Evolutionary conservation across 2,113 vertebrate species (phyloP), one percentile per base, ranked within the genome.

Genomic region (Helogale parvula): DNA sequence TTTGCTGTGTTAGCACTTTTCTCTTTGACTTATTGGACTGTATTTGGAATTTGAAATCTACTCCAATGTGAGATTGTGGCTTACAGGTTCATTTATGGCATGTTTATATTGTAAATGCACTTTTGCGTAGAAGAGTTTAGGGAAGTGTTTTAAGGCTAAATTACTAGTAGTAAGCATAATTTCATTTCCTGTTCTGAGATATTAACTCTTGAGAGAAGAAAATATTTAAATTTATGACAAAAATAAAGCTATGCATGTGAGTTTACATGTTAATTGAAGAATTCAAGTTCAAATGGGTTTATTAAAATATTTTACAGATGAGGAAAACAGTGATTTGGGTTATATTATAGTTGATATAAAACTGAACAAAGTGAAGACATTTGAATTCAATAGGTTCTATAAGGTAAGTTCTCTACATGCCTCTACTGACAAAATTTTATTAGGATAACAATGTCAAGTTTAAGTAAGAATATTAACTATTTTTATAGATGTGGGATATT

Each of bases 101-200:
- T 98, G 98, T 98, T 98, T 98, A 86, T 97, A 92, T 95, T 98
- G 97, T 96, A 98, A 98, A 98, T 97, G 98, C 98, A 98, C 98
- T 99, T 98, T 99, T 97, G 97, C 89, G 66, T 85, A 94, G 88
- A 79, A 94, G 25, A 92, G 88, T 92, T 77, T 97, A 93, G 50
- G 92, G 76, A 92, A 96, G 35, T 82, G 71, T 96, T 94, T 94
- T 90, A 85, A 92, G 96, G 92, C 82, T 81, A 68, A 93, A 50
- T 90, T 95, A 90, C 41, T 90, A n/a, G 47, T 95, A 63, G 31
- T 65, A 77, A 79, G 85, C 71, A 76, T 93, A 88, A 92, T 97
- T 72, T 94, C 33, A 87, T 88, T 96, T 85, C 35, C 83, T 94
- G 35, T 96, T 71, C 52, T 93, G 79, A 95, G 54, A 77, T 85